A percentile compares a stretch with the other conserved stretches of the same genome.
These are phyloP conservation scores for Lordiphosa collinella DNA, from an alignment of 1,140 invertebrate species.

Conservation along the genomic window DNA sequence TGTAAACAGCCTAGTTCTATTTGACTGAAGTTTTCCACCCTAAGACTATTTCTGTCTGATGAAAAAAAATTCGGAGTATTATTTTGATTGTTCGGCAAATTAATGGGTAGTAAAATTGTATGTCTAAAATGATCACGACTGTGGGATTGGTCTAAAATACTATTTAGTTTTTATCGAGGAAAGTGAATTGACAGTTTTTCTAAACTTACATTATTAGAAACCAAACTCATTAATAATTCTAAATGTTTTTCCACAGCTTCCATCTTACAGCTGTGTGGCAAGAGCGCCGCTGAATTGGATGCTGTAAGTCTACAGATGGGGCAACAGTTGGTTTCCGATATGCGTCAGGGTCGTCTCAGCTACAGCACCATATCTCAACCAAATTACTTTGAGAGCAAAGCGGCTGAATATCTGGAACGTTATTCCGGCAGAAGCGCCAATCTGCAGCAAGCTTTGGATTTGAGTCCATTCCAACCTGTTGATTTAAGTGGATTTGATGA, in stretches of 20 bases:
- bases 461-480: constrained; percentile 43
- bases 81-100: no score
- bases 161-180: no score
- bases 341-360: constrained; percentile 45
- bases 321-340: constrained; percentile 60
- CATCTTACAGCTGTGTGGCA: constrained; percentile 56
- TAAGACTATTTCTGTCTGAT: no score
- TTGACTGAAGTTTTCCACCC: no score
- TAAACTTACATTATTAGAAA: no score
- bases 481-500: constrained; percentile 68
- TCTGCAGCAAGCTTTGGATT: constrained; percentile 44
- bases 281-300: constrained; percentile 48
- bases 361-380: constrained; percentile 63
- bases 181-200: no score
- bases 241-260: constrained; percentile 28
- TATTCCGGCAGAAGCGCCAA: constrained; percentile 1
- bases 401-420: constrained; percentile 43
- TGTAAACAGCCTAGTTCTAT: no score
- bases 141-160: no score
- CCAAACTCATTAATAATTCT: background rate
- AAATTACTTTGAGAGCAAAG: constrained; percentile 65
- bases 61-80: no score
- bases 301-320: constrained; percentile 35
- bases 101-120: no score
- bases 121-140: no score